Conservation (phyloP, 2,797 vertebrate species). For the Lepus oiostolus region DNA sequence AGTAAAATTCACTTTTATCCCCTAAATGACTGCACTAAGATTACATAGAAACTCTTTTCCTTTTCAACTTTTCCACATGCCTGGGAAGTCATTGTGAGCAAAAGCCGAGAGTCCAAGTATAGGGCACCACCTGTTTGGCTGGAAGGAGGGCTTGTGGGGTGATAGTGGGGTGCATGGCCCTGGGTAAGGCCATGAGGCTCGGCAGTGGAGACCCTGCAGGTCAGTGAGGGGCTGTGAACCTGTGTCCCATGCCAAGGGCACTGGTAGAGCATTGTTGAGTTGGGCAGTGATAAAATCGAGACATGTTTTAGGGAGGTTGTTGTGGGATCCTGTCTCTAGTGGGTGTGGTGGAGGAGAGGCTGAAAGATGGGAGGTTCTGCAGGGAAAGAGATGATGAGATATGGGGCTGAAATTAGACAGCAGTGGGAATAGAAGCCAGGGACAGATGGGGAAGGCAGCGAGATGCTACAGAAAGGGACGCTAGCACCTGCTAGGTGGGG, state of each 20-base stretch:
- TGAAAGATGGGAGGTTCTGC: background rate
- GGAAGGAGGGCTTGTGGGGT: background rate
- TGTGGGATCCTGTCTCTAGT: background rate
- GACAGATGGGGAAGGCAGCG: background rate
- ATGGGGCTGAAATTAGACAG: background rate
- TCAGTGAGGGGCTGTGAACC: background rate
- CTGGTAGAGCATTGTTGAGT: background rate
- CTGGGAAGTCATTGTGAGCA: background rate
- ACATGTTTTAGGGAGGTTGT: background rate
- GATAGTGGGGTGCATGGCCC: rapidly evolving
- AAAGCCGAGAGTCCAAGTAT: background rate
- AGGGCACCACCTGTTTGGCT: rapidly evolving
- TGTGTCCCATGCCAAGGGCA: too few relatives aligned
- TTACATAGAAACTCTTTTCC: background rate
- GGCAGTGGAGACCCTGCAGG: rapidly evolving
- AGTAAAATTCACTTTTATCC: background rate
- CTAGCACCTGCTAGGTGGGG: background rate
- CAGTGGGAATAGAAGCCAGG: background rate
- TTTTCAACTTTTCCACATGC: background rate
- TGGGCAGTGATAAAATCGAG: background rate
- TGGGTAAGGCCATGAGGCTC: too few relatives aligned
- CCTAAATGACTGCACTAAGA: background rate
- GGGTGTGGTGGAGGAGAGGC: too few relatives aligned
- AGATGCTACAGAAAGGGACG: background rate
- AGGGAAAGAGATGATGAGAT: background rate